Evolutionary conservation across 2,888 invertebrate species (phyloP).

Genomic region (Carcina quercana): DNA sequence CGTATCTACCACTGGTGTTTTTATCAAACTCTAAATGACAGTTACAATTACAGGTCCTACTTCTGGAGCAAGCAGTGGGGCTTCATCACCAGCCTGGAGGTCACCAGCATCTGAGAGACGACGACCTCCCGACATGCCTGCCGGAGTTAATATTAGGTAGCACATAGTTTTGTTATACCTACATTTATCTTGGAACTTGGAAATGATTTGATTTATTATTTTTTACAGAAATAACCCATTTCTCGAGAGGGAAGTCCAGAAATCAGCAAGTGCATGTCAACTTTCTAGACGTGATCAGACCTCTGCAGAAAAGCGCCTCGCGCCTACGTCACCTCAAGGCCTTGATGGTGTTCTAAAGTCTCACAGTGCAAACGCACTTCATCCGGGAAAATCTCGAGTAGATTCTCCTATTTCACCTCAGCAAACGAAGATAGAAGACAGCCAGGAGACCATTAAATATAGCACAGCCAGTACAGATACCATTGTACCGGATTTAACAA

Average conservation of each 20-base stretch:
- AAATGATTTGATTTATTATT: background rate
- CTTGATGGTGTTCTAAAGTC: constrained; percentile 60
- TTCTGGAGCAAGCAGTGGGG: constrained; percentile 74
- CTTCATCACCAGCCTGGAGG: constrained; percentile 79
- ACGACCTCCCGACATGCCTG: constrained; percentile 67
- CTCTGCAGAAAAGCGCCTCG: constrained; percentile 40
- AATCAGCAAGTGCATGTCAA: constrained; percentile 78
- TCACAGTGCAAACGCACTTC: constrained; percentile 59
- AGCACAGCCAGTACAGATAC: constrained; percentile 51
- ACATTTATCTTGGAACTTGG: background rate
- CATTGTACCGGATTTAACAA: constrained; percentile 42
- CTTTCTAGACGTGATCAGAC: constrained; percentile 54
- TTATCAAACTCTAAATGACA: background rate
- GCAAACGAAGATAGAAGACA: constrained; percentile 34
- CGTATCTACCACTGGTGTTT: background rate
- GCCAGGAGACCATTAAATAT: constrained; percentile 45
- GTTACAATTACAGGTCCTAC: constrained; percentile 39
- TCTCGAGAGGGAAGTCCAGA: constrained; percentile 74
- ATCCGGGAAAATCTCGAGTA: constrained; percentile 35
- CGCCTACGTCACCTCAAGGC: constrained; percentile 30
- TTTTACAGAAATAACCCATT: constrained; percentile 64
- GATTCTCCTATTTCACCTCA: constrained; percentile 16
- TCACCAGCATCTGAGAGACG: constrained; percentile 77
- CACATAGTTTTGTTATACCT: background rate
- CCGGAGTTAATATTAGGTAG: constrained; percentile 65